Evolutionary conservation across 1,140 invertebrate species (phyloP).

Genomic region (Kradibia gibbosae): DNA sequence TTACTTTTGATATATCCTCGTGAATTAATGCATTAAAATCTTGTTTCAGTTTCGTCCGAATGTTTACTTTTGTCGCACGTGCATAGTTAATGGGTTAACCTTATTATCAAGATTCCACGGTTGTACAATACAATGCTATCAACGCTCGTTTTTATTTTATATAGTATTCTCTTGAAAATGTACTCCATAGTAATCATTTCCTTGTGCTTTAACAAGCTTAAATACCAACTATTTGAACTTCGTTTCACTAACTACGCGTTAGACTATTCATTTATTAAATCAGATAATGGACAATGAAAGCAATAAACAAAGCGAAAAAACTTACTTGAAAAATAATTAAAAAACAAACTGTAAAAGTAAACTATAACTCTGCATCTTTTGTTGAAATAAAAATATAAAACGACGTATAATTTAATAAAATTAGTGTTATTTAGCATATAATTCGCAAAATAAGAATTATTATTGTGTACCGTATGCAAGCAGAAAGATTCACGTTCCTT

Average conservation of each 20-base stretch:
- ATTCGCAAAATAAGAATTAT: too few species aligned
- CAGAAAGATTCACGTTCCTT: too few species aligned
- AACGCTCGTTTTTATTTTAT: neutral
- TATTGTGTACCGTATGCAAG: too few species aligned
- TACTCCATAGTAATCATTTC: neutral
- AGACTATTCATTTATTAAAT: neutral
- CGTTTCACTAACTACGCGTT: neutral
- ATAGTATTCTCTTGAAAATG: neutral
- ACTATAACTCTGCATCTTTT: too few species aligned
- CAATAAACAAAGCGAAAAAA: neutral
- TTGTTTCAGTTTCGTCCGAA: neutral
- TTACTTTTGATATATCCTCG: neutral
- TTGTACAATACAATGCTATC: neutral
- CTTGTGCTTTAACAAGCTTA: neutral
- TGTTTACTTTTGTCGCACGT: neutral
- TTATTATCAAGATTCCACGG: neutral
- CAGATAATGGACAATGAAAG: neutral
- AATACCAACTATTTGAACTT: neutral
- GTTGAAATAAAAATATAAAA: too few species aligned
- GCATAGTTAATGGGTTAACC: neutral
- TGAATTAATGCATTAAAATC: neutral
- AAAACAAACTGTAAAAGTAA: too few species aligned
- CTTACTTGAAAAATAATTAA: neutral
- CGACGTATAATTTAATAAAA: too few species aligned
- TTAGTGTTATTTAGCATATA: too few species aligned